A percentile compares a stretch with the other conserved stretches of the same genome.
phyloP scores from a whole-genome alignment of 2,113 vertebrate species.

The Pungitius pungitius region DNA sequence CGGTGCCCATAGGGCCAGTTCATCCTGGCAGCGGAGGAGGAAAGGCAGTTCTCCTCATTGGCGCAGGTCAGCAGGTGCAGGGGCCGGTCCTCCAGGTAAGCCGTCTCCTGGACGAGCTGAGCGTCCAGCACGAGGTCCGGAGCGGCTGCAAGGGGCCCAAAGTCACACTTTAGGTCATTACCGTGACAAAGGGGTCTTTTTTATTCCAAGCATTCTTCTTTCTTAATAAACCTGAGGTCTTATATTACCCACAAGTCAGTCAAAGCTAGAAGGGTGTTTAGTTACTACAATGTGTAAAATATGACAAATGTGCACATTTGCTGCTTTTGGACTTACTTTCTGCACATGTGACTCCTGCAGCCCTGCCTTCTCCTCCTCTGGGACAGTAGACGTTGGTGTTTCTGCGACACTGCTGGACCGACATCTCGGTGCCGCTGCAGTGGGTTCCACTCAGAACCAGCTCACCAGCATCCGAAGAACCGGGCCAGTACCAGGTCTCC shows the following conservation, averaged over 20 bases:
- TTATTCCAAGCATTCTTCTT: too few relatives aligned
- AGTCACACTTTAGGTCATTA: conserved; percentile 9
- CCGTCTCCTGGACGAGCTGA: conserved; percentile 91
- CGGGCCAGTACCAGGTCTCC: conserved; percentile 96
- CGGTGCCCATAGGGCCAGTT: conserved; percentile 93
- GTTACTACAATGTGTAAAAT: neutral
- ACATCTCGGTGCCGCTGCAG: conserved; percentile 86
- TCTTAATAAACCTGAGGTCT: too few relatives aligned
- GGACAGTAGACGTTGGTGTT: conserved; percentile 89
- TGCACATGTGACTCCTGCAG: conserved; percentile 89
- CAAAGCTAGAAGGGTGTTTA: too few relatives aligned
- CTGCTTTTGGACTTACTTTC: conserved; percentile 82
- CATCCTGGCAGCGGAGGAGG: conserved; percentile 88
- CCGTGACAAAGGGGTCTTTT: too few relatives aligned
- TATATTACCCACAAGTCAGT: too few relatives aligned
- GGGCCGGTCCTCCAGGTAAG: conserved; percentile 94
- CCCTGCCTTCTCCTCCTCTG: conserved; percentile 81
- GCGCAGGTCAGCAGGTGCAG: conserved; percentile 93
- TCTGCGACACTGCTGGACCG: conserved; percentile 88
- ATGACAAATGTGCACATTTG: conserved; percentile 3
- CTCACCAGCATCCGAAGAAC: conserved; percentile 77
- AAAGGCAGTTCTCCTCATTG: conserved; percentile 94
- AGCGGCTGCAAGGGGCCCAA: conserved; percentile 77
- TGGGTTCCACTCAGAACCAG: conserved; percentile 89
- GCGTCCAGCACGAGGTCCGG: conserved; percentile 94